Conservation (phyloP, 2,113 vertebrate species). For the Microcebus lehilahytsara region DNA sequence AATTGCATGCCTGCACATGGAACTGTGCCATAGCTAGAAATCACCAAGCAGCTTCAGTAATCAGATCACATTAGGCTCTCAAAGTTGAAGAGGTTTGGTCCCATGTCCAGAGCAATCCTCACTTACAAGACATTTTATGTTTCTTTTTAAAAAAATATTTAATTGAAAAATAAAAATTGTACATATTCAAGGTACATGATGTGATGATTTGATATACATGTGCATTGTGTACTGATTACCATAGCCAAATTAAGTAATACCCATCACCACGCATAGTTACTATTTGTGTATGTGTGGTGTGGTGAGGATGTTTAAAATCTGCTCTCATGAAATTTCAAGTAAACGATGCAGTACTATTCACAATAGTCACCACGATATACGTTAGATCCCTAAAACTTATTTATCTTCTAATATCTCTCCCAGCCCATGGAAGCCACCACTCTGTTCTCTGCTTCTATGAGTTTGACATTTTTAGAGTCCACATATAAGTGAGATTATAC, state of each 20-base stretch:
- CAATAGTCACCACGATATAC: background rate
- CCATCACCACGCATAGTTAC: background rate
- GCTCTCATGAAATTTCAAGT: background rate
- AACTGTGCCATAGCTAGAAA: background rate
- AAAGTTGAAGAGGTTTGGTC: background rate
- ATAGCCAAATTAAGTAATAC: background rate
- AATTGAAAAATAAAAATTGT: background rate
- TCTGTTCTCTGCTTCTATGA: background rate
- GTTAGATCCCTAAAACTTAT: background rate
- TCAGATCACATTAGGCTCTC: background rate
- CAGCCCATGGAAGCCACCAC: background rate
- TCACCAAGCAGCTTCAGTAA: conserved; percentile 10
- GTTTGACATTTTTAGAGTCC: background rate
- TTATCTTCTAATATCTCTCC: background rate
- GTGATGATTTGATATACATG: background rate
- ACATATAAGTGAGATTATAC: background rate
- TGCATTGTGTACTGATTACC: background rate
- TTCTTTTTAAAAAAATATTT: background rate
- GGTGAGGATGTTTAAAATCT: background rate
- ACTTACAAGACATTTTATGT: background rate
- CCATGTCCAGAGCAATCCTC: background rate
- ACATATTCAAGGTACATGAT: background rate
- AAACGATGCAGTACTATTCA: background rate
- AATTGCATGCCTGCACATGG: background rate
- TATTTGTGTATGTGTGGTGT: background rate